phyloP scores from a whole-genome alignment of 2,797 vertebrate species.

The Pangasius macronema region DNA sequence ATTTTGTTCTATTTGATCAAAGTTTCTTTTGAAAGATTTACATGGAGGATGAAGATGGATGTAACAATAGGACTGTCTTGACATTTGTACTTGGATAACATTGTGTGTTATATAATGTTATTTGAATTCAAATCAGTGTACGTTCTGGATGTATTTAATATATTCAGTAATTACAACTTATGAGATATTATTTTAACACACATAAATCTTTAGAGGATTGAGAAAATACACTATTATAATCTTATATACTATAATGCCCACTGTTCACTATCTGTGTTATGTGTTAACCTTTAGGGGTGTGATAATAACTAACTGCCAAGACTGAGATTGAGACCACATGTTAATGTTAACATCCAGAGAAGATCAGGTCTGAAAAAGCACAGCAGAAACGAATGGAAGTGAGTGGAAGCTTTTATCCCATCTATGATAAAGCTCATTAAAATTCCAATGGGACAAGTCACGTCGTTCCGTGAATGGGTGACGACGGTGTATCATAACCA shows the following conservation, averaged over 20 bases:
- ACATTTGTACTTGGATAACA: neutral
- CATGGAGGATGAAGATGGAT: neutral
- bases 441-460: constrained; percentile 18
- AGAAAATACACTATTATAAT: neutral
- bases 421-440: constrained; percentile 26
- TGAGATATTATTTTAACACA: neutral
- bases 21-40: neutral
- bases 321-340: neutral
- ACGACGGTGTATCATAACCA: neutral
- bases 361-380: neutral
- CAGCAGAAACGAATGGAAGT: constrained; percentile 13
- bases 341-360: neutral
- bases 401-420: constrained; percentile 1
- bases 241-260: neutral
- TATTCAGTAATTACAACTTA: neutral
- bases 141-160: neutral
- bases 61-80: neutral
- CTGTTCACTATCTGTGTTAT: neutral
- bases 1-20: neutral
- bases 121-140: neutral
- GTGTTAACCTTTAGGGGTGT: neutral
- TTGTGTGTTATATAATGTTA: neutral
- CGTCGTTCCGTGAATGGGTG: neutral
- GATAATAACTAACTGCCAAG: neutral
- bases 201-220: neutral